Percentiles rank a stretch among this genome's conserved stretches.
Conservation (phyloP, 2,888 invertebrate species). For the Galeopsomyia nigrocyanea region DNA sequence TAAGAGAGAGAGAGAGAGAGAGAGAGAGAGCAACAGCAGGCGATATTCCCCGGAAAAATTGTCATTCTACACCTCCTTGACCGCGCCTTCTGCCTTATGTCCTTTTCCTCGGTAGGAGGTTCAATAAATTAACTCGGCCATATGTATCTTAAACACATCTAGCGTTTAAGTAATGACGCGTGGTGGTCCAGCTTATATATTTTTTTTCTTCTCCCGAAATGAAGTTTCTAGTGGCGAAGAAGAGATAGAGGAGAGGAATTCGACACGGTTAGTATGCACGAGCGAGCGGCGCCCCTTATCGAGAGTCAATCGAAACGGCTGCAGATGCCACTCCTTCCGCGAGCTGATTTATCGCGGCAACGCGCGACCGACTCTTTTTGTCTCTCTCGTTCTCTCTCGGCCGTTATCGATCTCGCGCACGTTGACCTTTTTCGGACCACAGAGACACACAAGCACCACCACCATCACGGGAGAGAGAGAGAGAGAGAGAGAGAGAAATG, state of each 20-base stretch:
- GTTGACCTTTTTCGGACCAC: constrained; percentile 26
- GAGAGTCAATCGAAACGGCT: constrained; percentile 18
- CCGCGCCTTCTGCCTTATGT: constrained; percentile 33
- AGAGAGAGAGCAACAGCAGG: constrained; percentile 23
- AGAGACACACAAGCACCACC: background rate
- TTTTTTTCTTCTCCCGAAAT: constrained; percentile 16
- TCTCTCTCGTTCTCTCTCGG: constrained; percentile 7
- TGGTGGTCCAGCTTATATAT: constrained; percentile 53
- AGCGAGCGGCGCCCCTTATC: background rate
- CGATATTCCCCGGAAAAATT: constrained; percentile 42
- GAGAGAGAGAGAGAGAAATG: no score
- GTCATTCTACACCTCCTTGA: constrained; percentile 33
- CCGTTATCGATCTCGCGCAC: constrained; percentile 13
- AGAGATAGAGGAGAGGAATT: constrained; percentile 17
- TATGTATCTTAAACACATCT: constrained; percentile 19
- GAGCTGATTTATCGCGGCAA: constrained; percentile 31
- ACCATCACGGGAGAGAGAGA: no score
- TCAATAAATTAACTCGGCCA: constrained; percentile 25
- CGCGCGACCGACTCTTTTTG: constrained; percentile 5
- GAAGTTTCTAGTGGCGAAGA: background rate
- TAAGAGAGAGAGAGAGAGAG: constrained; percentile 13
- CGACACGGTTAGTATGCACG: constrained; percentile 22
- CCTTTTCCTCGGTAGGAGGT: constrained; percentile 4
- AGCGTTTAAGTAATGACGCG: constrained; percentile 53
- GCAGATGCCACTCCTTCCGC: constrained; percentile 22